A percentile compares a stretch with the other conserved stretches of the same genome.
Evolutionary conservation across 2,888 invertebrate genomes (phyloP).

Genomic region (Pyrrhosoma nymphula): DNA sequence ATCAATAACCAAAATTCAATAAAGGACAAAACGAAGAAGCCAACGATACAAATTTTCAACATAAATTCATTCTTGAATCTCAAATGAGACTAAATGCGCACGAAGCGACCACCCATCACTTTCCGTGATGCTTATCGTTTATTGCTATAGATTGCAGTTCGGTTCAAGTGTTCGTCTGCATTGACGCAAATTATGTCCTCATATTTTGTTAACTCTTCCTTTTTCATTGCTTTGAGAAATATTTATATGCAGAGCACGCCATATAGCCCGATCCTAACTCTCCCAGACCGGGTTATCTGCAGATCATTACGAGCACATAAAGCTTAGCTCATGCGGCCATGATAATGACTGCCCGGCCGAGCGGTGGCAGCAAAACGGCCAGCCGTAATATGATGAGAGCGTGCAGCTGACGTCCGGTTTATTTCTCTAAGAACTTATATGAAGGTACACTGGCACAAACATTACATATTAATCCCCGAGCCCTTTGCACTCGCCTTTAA

Average conservation of each 20-base stretch:
- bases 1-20: too few species aligned
- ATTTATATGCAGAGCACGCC: not conserved
- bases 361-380: not conserved
- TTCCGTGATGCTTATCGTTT: not conserved
- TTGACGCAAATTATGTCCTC: not conserved
- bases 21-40: too few species aligned
- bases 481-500: not conserved
- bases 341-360: constrained; percentile 7
- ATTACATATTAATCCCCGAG: not conserved
- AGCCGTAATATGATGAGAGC: constrained; percentile 2
- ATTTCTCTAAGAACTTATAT: not conserved
- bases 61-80: too few species aligned
- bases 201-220: not conserved
- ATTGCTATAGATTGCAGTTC: not conserved
- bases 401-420: constrained; percentile 16
- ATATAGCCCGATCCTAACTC: not conserved
- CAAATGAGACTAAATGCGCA: too few species aligned
- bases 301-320: constrained; percentile 44
- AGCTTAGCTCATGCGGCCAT: constrained; percentile 8
- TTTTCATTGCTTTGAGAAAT: not conserved
- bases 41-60: too few species aligned
- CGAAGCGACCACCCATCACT: not conserved
- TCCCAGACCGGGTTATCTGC: not conserved
- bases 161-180: not conserved
- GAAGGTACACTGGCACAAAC: not conserved